These are phyloP conservation scores for Drosophila oshimai DNA, from an alignment of 1,140 invertebrate species.

Conservation along the genomic window DNA sequence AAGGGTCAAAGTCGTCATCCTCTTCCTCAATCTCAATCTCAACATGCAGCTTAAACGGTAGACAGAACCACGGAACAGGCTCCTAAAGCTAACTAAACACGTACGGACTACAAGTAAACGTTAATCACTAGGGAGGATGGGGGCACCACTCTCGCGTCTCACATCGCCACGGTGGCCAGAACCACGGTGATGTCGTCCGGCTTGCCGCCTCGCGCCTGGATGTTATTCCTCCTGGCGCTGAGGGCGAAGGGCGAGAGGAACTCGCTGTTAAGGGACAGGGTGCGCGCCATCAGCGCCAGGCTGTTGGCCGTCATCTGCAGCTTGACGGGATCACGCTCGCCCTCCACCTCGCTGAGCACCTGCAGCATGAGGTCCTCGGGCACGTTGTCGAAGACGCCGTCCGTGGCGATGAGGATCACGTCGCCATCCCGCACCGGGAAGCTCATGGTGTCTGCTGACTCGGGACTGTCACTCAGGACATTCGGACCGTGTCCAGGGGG, in stretches of 20 bases:
- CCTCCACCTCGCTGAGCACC: slow-evolving; percentile 84
- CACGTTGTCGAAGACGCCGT: slow-evolving; percentile 99
- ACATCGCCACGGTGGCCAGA: slow-evolving; percentile 93
- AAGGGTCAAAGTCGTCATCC: slow-evolving; percentile 8
- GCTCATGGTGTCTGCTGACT: slow-evolving; percentile 94
- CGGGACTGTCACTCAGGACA: slow-evolving; percentile 95
- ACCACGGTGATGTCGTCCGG: slow-evolving; percentile 99
- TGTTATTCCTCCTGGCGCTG: slow-evolving; percentile 95
- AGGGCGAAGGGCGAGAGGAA: slow-evolving; percentile 98
- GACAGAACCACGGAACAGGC: slow-evolving; percentile 66
- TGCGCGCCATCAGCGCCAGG: slow-evolving; percentile 96
- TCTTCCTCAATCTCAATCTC: slow-evolving; percentile 47
- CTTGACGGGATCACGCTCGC: slow-evolving; percentile 87
- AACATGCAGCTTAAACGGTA: slow-evolving; percentile 73
- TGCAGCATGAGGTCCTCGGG: slow-evolving; percentile 91
- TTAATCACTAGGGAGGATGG: slow-evolving; percentile 48
- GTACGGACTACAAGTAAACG: slow-evolving; percentile 73
- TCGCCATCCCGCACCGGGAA: slow-evolving; percentile 97
- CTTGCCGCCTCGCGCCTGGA: slow-evolving; percentile 96
- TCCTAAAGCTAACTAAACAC: slow-evolving; percentile 70
- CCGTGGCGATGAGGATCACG: slow-evolving; percentile 97
- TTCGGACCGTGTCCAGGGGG: slow-evolving; percentile 93
- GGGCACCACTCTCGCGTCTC: slow-evolving; percentile 85
- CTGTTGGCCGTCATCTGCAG: slow-evolving; percentile 96
- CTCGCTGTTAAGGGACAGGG: slow-evolving; percentile 95